Percentiles rank a stretch among this genome's conserved stretches.
Evolutionary conservation across 30 jellyfish, hydroid and myxozoan species (phyloP).

Genomic region (Aurelia aurita complex sp. Pacific): DNA sequence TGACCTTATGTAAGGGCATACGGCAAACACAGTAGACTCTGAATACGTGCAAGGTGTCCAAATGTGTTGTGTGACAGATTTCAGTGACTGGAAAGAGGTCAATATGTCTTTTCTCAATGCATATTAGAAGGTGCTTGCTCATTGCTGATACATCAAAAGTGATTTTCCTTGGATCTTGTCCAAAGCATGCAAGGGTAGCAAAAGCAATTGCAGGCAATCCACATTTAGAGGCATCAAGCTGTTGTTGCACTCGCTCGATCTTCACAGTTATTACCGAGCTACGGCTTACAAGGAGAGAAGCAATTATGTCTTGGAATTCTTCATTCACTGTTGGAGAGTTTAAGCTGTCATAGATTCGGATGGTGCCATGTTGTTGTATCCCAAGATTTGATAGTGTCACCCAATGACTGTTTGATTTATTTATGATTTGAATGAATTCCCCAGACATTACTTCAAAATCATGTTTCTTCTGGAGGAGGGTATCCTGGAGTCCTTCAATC

Average conservation of each 20-base stretch:
- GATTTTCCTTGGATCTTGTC: neutral
- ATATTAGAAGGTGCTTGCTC: neutral
- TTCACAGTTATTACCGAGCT: neutral
- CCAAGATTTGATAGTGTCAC: neutral
- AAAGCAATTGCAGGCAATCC: neutral
- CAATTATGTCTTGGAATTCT: slow-evolving; percentile 5
- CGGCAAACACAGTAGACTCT: neutral
- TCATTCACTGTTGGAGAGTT: neutral
- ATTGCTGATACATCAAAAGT: neutral
- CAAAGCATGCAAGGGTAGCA: slow-evolving; percentile 1
- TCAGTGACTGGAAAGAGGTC: neutral
- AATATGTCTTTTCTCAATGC: neutral
- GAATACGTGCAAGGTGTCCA: neutral
- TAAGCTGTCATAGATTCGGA: neutral
- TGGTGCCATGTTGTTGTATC: slow-evolving; percentile 1
- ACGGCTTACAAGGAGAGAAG: neutral
- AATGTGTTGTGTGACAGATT: neutral
- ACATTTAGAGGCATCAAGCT: neutral
- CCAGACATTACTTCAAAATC: neutral
- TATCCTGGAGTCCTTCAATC: neutral
- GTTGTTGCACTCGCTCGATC: neutral
- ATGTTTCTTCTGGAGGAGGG: neutral
- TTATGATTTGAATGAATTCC: neutral
- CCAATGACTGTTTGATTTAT: neutral
- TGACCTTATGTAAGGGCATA: neutral